Evolutionary conservation across 2,888 invertebrate genomes (phyloP), one percentile per base, ranked within the genome.

Genomic region (Craniophora ligustri): DNA sequence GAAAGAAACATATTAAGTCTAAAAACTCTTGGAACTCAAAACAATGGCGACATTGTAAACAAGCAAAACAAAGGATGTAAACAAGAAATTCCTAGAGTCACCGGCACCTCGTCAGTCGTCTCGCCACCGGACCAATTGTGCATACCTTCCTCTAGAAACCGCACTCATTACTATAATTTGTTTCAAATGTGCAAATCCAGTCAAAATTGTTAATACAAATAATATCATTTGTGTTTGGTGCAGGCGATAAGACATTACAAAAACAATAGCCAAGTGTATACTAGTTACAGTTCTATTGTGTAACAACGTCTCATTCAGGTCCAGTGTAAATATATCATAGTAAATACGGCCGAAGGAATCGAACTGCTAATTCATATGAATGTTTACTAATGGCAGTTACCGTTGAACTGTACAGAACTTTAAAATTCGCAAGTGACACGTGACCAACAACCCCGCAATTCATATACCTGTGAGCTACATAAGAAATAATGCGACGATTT

Each of bases 21-120:
- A 47, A 46, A 47, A 66, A 26, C 61, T 78, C 75, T 59, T 76
- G 73, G 75, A 76, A 79, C 63, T 63, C 58, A 63, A 67, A 81
- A 84, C 83, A 84, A 84, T 78, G 73, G 46, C 16, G 38, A 46
- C 57, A 63, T 39, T 59, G 61, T 67, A 72, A 76, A 79, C 79
- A 78, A 64, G 38, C 47, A 44, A 48, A 64, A 76, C 75, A 70
- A 72, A 62, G 63, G 46, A 67, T 53, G 66, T 71, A 76, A 81
- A 81, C 79, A 78, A 75, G 28, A 67, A 69, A 80, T 82, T 82
- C 82, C 68, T 63, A 55, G 66, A 73, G 59, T 8, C 30, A 19
- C 21, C 35, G 30, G 39, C 53, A 62, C 34, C 63, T 32, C 55
- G 36, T 21, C 58, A 69, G 71, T 69, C 62, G 62, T 36, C 39